phyloP scores from a whole-genome alignment of 2,113 vertebrate species.

The Tylochromis polylepis region DNA sequence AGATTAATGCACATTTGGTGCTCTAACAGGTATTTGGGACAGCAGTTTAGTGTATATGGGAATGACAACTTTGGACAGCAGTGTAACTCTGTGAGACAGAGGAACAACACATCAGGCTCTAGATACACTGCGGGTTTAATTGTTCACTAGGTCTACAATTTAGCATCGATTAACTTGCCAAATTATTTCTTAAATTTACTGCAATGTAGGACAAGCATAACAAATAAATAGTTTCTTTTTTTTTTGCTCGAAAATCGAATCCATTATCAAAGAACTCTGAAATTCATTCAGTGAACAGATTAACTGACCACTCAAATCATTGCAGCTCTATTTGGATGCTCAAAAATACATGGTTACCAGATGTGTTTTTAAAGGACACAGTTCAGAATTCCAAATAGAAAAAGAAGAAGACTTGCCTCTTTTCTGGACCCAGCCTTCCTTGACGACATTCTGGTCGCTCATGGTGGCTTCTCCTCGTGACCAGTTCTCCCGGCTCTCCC shows the following conservation, averaged over 20 bases:
- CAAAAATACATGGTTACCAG: not conserved
- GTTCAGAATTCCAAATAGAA: not conserved
- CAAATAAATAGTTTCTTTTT: not conserved
- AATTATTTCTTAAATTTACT: not conserved
- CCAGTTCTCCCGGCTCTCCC: conserved; percentile 49
- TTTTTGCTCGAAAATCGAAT: not conserved
- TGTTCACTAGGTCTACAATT: not conserved
- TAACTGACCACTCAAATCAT: fast-evolving
- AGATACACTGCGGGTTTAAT: not conserved
- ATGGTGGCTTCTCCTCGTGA: conserved; percentile 65
- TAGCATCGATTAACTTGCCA: not conserved
- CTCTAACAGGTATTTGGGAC: no score
- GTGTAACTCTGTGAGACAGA: not conserved
- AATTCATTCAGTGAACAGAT: not conserved
- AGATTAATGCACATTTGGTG: not conserved
- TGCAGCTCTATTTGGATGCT: not conserved
- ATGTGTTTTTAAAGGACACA: not conserved
- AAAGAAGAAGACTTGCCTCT: conserved; percentile 53
- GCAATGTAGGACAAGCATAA: not conserved
- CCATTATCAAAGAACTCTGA: not conserved
- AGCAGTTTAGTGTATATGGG: not conserved
- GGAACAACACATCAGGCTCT: not conserved
- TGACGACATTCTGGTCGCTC: conserved; percentile 78
- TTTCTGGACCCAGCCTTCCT: conserved; percentile 80
- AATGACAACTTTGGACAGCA: not conserved